Percentiles rank a stretch among this genome's conserved stretches.
Evolutionary conservation across 2,113 vertebrate species (phyloP).

Genomic region (Eclectus roratus): DNA sequence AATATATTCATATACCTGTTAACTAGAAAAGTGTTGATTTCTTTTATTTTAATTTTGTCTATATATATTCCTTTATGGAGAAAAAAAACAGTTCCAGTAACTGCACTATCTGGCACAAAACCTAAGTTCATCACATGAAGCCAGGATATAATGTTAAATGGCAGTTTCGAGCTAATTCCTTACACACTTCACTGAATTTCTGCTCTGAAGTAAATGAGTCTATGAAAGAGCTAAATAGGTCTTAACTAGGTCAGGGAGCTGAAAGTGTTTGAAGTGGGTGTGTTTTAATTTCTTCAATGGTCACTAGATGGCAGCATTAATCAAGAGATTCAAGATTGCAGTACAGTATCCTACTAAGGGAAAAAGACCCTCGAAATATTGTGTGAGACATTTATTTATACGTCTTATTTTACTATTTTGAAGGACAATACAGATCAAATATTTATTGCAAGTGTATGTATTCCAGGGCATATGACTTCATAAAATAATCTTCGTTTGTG

Average conservation of each 20-base stretch:
- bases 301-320: conserved; percentile 73
- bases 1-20: background rate
- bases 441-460: background rate
- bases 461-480: background rate
- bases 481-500: background rate
- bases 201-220: background rate
- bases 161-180: background rate
- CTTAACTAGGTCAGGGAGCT: background rate
- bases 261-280: background rate
- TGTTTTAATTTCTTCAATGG: background rate
- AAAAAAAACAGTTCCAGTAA: background rate
- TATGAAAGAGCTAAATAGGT: background rate
- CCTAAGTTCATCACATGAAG: background rate
- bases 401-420: background rate
- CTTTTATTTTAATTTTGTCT: background rate
- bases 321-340: background rate
- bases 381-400: background rate
- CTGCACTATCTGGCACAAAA: background rate
- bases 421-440: background rate
- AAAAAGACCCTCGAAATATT: background rate
- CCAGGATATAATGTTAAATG: background rate
- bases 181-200: background rate
- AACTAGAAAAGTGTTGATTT: background rate
- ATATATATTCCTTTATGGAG: background rate
- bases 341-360: background rate